Base-by-base conservation (phyloP, 2,113 vertebrate genomes). In the Agapornis roseicollis region DNA sequence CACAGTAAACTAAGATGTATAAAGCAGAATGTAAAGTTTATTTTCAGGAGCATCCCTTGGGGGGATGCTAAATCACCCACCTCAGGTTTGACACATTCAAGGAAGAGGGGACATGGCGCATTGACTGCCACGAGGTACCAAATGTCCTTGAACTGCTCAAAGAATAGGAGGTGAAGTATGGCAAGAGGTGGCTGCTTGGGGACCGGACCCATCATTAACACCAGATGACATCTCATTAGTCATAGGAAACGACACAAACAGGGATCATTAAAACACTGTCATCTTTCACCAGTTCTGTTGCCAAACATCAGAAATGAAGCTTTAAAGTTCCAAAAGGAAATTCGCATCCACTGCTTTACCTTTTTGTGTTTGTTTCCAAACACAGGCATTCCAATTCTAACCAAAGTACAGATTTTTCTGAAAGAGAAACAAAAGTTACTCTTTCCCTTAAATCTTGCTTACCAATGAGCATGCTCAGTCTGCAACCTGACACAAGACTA, bases 201-300 rank as follows among this genome's bases (percentile, higher is more conserved):
- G 88, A 61, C 39, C 3, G 5, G 63, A 56, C 85, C 82, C 12
- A 0, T 58, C 88, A 44, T 91, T 91, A 88, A 72, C 85, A 65
- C 17, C 79, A 37, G 39, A 15, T 49, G 82, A 88, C 82, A 90
- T 17, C 53, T 65, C 90, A 56, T 94, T 89, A 96, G 74, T 88
- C 68, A 79, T 5, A 88, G 53, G 82, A 90, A 95, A 79, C 28
- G n/a, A 89, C 79, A 83, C 22, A 27, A 61, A 50, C 41, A 55
- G 56, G n/a, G 78, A 87, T 72, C 78, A 31, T 91, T 64, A 61
- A n/a, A 76, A n/a, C 0, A 1, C 39, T 28, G 29, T 28, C 65
- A 85, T 76, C 89, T 74, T 71, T 16, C 50, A 55, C 42, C 56
- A 50, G 63, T 68, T 85, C 68, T 55, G 58, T 27, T 64, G 5